These are phyloP conservation scores for Clinocottus analis DNA, from an alignment of 2,113 vertebrate species.

Conservation along the genomic window DNA sequence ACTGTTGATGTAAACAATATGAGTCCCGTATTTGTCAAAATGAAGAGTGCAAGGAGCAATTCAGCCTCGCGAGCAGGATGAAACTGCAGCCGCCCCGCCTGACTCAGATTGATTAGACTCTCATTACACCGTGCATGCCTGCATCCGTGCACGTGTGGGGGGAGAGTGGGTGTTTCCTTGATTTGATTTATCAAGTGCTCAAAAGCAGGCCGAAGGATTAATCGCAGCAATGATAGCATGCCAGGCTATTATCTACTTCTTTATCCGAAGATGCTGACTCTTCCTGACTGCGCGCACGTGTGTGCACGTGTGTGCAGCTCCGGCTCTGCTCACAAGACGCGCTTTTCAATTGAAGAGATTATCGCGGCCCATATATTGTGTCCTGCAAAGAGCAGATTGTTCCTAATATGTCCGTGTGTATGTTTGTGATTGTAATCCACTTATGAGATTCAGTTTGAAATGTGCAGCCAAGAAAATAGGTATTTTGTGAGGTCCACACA, in stretches of 20 bases:
- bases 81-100: slow-evolving; percentile 46
- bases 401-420: background rate
- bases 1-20: slow-evolving; percentile 75
- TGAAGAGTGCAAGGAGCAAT: slow-evolving; percentile 55
- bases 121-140: slow-evolving; percentile 59
- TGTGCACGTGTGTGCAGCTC: background rate
- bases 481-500: slow-evolving; percentile 10
- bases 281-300: background rate
- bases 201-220: slow-evolving; percentile 66
- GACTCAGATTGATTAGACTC: slow-evolving; percentile 72
- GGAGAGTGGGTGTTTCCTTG: slow-evolving; percentile 63
- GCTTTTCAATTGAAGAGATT: slow-evolving; percentile 6
- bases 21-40: slow-evolving; percentile 68
- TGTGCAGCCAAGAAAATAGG: background rate
- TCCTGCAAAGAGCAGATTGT: background rate
- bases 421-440: slow-evolving; percentile 25
- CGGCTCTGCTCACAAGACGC: background rate
- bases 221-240: slow-evolving; percentile 63
- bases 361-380: background rate
- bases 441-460: slow-evolving; percentile 27
- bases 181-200: slow-evolving; percentile 77
- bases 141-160: slow-evolving; percentile 25
- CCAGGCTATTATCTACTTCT: slow-evolving; percentile 65
- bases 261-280: slow-evolving; percentile 62
- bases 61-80: slow-evolving; percentile 53